Evolutionary conservation across 2,113 vertebrate genomes (phyloP).

Genomic region (Sinocyclocheilus rhinocerous): DNA sequence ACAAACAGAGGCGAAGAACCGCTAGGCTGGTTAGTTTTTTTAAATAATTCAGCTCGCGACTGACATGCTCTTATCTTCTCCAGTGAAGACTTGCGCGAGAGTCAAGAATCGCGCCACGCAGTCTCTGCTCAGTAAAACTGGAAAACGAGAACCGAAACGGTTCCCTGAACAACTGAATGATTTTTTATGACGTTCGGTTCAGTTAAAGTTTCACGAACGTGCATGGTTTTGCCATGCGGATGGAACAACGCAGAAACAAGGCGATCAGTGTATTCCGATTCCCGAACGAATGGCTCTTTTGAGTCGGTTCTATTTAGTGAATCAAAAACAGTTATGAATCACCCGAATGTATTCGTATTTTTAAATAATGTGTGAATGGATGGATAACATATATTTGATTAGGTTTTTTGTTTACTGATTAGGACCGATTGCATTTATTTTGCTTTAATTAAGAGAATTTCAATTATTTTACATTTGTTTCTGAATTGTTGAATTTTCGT

Average conservation of each 20-base stretch:
- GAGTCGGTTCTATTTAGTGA: constrained; percentile 7
- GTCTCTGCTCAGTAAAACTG: not conserved
- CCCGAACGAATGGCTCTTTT: not conserved
- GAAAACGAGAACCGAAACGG: not conserved
- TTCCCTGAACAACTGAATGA: not conserved
- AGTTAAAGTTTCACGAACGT: too few species aligned
- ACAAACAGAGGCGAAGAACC: constrained; percentile 32
- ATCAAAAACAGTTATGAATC: not conserved
- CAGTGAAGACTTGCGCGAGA: constrained; percentile 54
- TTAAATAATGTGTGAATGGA: too few species aligned
- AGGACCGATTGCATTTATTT: not conserved
- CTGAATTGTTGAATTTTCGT: not conserved
- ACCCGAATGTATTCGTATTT: not conserved
- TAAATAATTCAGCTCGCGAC: constrained; percentile 66
- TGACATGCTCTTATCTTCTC: constrained; percentile 46
- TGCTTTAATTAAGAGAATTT: not conserved
- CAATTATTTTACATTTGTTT: not conserved
- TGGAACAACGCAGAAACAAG: not conserved
- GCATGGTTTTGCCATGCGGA: not conserved
- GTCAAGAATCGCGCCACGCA: constrained; percentile 28
- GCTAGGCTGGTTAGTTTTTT: constrained; percentile 63
- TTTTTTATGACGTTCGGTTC: not conserved
- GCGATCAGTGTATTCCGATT: not conserved
- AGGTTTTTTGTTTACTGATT: not conserved
- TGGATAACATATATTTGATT: not conserved